phyloP scores from a whole-genome alignment of 1,140 invertebrate species.

The Lordiphosa collinella region DNA sequence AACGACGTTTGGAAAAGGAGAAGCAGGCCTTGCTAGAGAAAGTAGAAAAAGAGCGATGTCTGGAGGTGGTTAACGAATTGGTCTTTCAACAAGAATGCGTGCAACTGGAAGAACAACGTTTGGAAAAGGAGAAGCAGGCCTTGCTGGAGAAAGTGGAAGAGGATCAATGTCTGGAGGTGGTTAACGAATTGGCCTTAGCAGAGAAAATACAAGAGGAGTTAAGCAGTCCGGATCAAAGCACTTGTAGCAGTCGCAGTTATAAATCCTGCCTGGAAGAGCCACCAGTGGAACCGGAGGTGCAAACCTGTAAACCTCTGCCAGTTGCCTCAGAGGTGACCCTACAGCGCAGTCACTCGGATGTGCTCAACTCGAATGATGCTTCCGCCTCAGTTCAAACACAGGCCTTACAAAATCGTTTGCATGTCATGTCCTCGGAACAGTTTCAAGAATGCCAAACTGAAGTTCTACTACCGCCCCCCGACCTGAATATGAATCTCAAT shows the following conservation, averaged over 20 bases:
- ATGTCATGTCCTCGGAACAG: constrained; percentile 42
- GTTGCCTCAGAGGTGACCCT: not conserved
- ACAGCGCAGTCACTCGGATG: constrained; percentile 25
- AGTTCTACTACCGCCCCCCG: constrained; percentile 30
- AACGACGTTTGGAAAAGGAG: constrained; percentile 19
- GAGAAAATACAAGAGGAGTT: constrained; percentile 10
- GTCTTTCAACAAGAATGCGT: constrained; percentile 30
- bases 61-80: constrained; percentile 44
- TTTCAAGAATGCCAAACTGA: constrained; percentile 33
- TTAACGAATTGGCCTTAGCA: too few species aligned
- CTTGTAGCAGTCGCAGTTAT: constrained; percentile 36
- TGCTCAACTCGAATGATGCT: constrained; percentile 36
- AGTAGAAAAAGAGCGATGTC: constrained; percentile 16
- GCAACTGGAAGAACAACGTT: constrained; percentile 35
- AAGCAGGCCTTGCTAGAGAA: constrained; percentile 14
- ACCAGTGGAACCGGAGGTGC: not conserved
- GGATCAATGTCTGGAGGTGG: too few species aligned
- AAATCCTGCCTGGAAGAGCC: constrained; percentile 38
- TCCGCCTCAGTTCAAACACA: not conserved
- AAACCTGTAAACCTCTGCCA: not conserved
- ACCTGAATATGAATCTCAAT: constrained; percentile 67
- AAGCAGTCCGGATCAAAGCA: constrained; percentile 37
- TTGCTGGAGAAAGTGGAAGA: constrained; percentile 5
- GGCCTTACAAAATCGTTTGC: constrained; percentile 35
- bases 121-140: constrained; percentile 1